Base-by-base conservation (phyloP, 2,888 invertebrate genomes). In the Tribolium freemani region DNA sequence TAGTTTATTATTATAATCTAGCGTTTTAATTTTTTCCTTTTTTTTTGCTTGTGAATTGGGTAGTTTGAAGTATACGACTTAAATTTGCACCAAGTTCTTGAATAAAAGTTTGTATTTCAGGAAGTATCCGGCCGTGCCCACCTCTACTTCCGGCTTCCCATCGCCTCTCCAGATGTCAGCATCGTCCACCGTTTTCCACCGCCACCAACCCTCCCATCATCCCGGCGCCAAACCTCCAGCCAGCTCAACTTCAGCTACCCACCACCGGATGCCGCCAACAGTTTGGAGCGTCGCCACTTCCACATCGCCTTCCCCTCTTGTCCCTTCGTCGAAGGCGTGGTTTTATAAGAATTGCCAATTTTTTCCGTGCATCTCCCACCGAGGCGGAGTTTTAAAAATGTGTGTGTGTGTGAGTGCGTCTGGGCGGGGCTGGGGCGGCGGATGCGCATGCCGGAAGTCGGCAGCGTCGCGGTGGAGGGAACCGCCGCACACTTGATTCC, bases 341-440 rank as follows among this genome's bases (percentile, higher is more conserved):
- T 78, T 79, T 73, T 72, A 73, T 75, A 79, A 82, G 80, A 79
- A 81, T 82, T 77, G 80, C 78, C 57, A 82, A 81, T 81, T 84
- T 85, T 85, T 84, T 81, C 79, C 79, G 79, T 80, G 81, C 80
- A 78, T 77, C 79, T 81, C 78, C 78, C 78, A 75, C 76, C 78
- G 79, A 84, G 85, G 85, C 84, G 85, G 84, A 83, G 85, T 84
- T 84, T 82, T 82, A 84, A 84, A 84, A 84, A 84, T 82, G 83
- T 80, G 63, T 48, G 83, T 80, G 63, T 48, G 66, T 54, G 66
- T 54, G 54, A 11, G 48, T 48, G 57, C 58, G 77, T 83, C 82
- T 83, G 80, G 77, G 81, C 81, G 79, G 81, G 83, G 84, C 83
- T 16, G 83, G 81, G 77, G 80, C 81, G 79, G 73, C 77, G 77